These are phyloP conservation scores for Toxostoma redivivum DNA, from an alignment of 2,113 vertebrate species.

Conservation along the genomic window DNA sequence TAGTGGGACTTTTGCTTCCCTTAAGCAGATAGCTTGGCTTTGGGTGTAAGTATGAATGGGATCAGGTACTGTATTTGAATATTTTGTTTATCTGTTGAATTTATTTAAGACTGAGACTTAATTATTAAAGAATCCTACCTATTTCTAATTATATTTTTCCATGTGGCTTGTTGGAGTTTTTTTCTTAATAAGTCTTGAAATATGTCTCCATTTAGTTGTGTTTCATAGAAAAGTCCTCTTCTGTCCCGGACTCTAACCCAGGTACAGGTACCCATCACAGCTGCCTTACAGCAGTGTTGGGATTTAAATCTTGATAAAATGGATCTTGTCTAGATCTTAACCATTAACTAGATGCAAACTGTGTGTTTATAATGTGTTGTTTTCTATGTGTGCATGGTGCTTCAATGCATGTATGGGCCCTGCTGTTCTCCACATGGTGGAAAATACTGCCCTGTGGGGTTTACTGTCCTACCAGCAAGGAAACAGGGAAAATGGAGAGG, in stretches of 20 bases:
- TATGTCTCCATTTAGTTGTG: not conserved
- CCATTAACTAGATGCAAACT: not conserved
- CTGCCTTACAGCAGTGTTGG: not conserved
- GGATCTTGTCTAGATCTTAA: not conserved
- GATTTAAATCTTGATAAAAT: not conserved
- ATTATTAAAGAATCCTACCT: not conserved
- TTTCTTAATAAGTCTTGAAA: not conserved
- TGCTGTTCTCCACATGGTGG: not conserved
- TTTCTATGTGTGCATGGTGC: not conserved
- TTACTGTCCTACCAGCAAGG: not conserved
- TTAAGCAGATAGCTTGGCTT: not conserved
- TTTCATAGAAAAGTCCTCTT: not conserved
- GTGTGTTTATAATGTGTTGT: not conserved
- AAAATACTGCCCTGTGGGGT: not conserved
- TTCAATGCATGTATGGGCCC: fast-evolving
- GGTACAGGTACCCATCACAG: not conserved
- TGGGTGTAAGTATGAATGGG: not conserved
- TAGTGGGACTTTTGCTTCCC: not conserved
- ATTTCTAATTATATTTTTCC: not conserved
- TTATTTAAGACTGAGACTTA: not conserved
- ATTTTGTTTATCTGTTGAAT: not conserved
- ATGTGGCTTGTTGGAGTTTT: not conserved
- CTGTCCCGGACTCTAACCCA: not conserved
- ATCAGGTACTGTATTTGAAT: not conserved
- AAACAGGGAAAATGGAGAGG: not conserved